phyloP scores from a whole-genome alignment of 2,888 invertebrate species.

The Nasonovia ribisnigri region DNA sequence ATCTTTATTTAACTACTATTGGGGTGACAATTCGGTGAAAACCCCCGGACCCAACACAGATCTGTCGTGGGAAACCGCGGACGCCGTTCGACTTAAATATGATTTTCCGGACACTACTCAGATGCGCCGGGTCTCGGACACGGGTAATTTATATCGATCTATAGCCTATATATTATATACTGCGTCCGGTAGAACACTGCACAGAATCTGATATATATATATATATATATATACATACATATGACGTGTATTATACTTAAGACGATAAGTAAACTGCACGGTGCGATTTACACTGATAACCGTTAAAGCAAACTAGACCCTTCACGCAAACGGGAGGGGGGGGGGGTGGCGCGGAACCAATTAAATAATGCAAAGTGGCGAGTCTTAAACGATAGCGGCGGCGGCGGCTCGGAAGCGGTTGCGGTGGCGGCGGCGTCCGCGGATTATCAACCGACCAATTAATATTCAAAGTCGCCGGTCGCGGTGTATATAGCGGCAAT shows the following conservation, averaged over 20 bases:
- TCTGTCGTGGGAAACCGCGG: not conserved
- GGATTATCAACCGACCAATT: conserved; percentile 58
- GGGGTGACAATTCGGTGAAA: not conserved
- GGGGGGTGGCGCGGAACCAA: conserved; percentile 30
- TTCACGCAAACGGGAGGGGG: not conserved
- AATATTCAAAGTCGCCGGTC: conserved; percentile 60
- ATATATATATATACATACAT: no score
- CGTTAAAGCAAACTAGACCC: conserved; percentile 34
- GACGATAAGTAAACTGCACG: not conserved
- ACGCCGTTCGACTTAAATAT: not conserved
- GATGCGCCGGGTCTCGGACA: not conserved
- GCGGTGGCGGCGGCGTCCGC: conserved; percentile 18
- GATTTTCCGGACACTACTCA: not conserved
- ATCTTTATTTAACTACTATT: no score
- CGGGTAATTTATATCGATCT: not conserved
- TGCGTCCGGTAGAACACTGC: not conserved
- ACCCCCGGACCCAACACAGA: not conserved
- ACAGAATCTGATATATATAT: not conserved
- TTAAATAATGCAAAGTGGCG: conserved; percentile 65
- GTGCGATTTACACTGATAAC: conserved; percentile 39
- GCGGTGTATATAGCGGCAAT: not conserved
- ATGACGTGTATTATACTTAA: not conserved
- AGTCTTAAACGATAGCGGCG: conserved; percentile 60
- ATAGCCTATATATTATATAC: not conserved
- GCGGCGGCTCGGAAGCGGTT: conserved; percentile 37